phyloP scores from a whole-genome alignment of 2,797 vertebrate species.

The Stomatorhinus walkeri region DNA sequence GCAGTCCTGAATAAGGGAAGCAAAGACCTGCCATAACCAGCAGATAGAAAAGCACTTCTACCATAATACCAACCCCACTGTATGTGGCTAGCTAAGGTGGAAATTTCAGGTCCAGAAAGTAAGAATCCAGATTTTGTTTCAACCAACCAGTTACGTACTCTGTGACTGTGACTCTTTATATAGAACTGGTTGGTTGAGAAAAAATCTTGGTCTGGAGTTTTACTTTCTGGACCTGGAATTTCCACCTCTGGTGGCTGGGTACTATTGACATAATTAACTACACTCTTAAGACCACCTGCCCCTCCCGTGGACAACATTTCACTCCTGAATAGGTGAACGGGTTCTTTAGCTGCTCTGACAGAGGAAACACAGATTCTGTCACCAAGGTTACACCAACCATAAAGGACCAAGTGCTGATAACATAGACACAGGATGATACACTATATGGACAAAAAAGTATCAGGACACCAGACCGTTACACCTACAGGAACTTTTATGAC shows the following conservation, averaged over 20 bases:
- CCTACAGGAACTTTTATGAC: background rate
- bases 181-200: background rate
- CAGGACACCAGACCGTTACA: background rate
- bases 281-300: background rate
- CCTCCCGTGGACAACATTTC: background rate
- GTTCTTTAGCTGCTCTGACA: background rate
- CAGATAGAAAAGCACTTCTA: background rate
- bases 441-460: background rate
- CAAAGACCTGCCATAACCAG: background rate
- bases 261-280: background rate
- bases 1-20: background rate
- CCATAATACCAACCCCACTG: background rate
- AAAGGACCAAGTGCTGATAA: background rate
- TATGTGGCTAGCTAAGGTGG: background rate
- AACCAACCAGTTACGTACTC: background rate
- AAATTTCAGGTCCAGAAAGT: background rate
- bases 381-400: background rate
- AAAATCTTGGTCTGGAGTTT: background rate
- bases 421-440: background rate
- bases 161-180: background rate
- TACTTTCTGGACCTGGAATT: background rate
- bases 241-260: background rate
- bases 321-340: background rate
- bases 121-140: background rate
- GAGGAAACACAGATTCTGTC: background rate